Percentiles rank a stretch among this genome's conserved stretches.
Evolutionary conservation across 2,113 vertebrate species (phyloP).

Genomic region (Phylloscopus trochiloides): DNA sequence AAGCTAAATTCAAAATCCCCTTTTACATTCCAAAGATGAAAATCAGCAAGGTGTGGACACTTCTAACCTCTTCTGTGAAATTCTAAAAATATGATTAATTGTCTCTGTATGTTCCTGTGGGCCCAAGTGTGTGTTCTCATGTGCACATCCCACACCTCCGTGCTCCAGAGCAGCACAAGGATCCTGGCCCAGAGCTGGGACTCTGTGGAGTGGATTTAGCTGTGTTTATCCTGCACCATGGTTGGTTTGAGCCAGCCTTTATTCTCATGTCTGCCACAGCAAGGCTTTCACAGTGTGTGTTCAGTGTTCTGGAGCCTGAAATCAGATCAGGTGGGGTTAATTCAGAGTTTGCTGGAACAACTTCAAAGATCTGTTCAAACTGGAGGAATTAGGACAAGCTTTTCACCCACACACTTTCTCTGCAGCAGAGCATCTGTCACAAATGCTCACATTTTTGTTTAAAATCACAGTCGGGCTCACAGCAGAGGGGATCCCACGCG

Average conservation of each 20-base stretch:
- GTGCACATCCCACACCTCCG: background rate
- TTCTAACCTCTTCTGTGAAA: background rate
- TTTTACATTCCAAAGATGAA: background rate
- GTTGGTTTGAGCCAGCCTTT: too few relatives aligned
- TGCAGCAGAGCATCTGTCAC: background rate
- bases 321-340: background rate
- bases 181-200: background rate
- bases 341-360: background rate
- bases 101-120: background rate
- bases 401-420: background rate
- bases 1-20: background rate
- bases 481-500: background rate
- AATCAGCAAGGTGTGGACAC: background rate
- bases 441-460: background rate
- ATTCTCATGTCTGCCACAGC: background rate
- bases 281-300: background rate
- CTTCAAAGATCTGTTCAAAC: accelerated
- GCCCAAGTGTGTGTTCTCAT: background rate
- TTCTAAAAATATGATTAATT: background rate
- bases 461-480: background rate
- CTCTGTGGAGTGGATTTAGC: background rate
- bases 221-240: background rate
- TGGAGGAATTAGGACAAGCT: background rate
- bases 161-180: background rate
- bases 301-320: background rate